These are phyloP conservation scores for Dendrocincla fuliginosa DNA, from an alignment of 2,797 vertebrate genomes.

Conservation along the genomic window DNA sequence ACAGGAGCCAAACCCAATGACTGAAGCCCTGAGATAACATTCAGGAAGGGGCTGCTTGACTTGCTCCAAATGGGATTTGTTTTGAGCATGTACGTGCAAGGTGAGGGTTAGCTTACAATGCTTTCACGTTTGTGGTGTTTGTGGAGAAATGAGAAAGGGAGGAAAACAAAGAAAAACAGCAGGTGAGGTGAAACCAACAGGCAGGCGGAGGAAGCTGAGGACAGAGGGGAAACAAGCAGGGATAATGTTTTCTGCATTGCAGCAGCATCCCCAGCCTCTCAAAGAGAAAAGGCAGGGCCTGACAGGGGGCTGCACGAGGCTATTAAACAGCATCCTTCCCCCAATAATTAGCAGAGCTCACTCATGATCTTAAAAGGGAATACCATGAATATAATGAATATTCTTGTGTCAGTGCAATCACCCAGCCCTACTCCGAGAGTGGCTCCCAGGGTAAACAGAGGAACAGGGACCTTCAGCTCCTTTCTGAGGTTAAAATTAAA, in stretches of 20 bases:
- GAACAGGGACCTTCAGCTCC: not conserved
- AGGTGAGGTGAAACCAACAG: not conserved
- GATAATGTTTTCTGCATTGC: not conserved
- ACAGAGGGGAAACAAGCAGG: not conserved
- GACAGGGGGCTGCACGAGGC: too few species aligned
- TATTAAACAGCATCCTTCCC: not conserved
- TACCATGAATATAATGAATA: not conserved
- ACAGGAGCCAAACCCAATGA: not conserved
- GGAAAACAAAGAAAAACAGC: not conserved
- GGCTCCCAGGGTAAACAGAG: not conserved
- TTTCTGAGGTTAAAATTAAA: not conserved
- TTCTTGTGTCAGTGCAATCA: accelerated
- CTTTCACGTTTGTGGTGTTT: not conserved
- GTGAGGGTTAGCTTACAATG: not conserved
- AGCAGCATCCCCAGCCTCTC: not conserved
- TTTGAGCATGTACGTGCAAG: not conserved
- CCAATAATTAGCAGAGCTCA: not conserved
- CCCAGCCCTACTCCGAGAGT: not conserved
- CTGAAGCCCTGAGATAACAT: slow-evolving; percentile 61
- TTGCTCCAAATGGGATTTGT: slow-evolving; percentile 20
- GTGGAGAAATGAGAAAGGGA: not conserved
- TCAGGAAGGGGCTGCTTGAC: not conserved
- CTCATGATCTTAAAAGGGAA: not conserved
- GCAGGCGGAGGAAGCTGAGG: not conserved
- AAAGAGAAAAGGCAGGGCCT: not conserved